Evolutionary conservation across 2,888 invertebrate species (phyloP).

Genomic region (Trileptium ribeirensis): DNA sequence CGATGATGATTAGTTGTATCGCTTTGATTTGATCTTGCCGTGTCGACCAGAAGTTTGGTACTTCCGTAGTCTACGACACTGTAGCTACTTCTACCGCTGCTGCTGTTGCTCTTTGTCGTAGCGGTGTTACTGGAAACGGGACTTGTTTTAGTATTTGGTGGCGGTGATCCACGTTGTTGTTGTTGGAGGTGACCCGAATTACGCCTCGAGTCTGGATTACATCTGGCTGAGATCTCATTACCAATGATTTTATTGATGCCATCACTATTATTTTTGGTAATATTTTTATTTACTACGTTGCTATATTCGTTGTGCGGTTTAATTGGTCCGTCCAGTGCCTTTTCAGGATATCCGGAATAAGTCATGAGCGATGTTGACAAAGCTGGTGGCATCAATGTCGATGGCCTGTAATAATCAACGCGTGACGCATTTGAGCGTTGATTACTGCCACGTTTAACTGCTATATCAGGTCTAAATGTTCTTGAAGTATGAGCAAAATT

Average conservation of each 20-base stretch:
- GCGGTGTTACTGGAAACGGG: background rate
- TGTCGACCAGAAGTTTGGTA: background rate
- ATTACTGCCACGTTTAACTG: background rate
- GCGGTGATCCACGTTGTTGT: background rate
- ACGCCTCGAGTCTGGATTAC: too few species aligned
- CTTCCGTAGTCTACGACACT: background rate
- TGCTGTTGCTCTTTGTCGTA: too few species aligned
- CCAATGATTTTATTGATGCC: background rate
- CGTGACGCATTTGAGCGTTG: background rate
- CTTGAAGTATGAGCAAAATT: slow-evolving; percentile 18
- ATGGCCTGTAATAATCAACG: background rate
- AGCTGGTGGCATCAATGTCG: too few species aligned
- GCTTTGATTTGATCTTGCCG: background rate
- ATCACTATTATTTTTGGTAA: background rate
- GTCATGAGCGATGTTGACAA: background rate
- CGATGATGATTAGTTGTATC: too few species aligned
- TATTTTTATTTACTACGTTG: too few species aligned
- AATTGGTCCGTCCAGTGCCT: too few species aligned
- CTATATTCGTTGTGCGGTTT: too few species aligned
- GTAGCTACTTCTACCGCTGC: too few species aligned
- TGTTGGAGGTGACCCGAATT: too few species aligned
- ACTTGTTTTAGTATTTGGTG: background rate
- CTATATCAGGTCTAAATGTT: background rate
- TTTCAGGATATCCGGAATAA: too few species aligned
- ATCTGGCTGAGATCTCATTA: too few species aligned